A percentile compares a stretch with the other conserved stretches of the same genome.
phyloP scores from a whole-genome alignment of 1,140 invertebrate species.

The Harlomillsia oculata region DNA sequence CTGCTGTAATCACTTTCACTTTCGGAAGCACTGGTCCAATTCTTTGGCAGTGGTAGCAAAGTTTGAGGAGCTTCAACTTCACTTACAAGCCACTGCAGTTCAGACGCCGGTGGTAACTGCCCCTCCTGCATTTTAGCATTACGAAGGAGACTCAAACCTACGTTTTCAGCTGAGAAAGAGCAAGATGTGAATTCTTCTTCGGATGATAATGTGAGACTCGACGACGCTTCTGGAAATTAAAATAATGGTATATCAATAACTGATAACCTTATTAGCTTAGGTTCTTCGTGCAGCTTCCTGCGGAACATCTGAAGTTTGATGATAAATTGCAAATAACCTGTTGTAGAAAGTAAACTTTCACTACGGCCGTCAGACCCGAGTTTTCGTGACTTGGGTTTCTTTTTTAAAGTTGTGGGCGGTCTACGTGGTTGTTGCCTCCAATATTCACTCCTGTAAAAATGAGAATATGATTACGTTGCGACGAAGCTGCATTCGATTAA shows the following conservation, averaged over 20 bases:
- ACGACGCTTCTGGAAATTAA: slow-evolving; percentile 13
- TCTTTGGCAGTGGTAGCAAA: slow-evolving; percentile 64
- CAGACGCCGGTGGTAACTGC: slow-evolving; percentile 64
- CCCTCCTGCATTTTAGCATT: slow-evolving; percentile 58
- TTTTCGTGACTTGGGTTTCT: slow-evolving; percentile 17
- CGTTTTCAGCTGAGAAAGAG: slow-evolving; percentile 60
- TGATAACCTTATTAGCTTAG: no score
- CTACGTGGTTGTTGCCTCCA: slow-evolving; percentile 21
- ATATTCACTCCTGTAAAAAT: slow-evolving; percentile 32
- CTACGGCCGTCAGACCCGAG: slow-evolving; percentile 30
- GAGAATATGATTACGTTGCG: background rate
- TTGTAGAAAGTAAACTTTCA: slow-evolving; percentile 29
- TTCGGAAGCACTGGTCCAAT: slow-evolving; percentile 55
- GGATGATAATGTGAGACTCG: slow-evolving; percentile 47
- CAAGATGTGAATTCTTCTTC: slow-evolving; percentile 45
- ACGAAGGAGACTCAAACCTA: slow-evolving; percentile 64
- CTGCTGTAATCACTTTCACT: slow-evolving; percentile 37
- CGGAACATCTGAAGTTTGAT: no score
- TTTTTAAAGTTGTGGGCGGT: slow-evolving; percentile 31
- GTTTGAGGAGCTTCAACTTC: slow-evolving; percentile 68
- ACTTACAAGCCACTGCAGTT: slow-evolving; percentile 71
- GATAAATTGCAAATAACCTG: slow-evolving; percentile 4
- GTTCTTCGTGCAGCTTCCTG: no score
- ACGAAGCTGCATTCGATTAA: background rate
- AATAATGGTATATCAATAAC: no score